phyloP scores from a whole-genome alignment of 2,113 vertebrate genomes.

The Nothocercus nigrocapillus region DNA sequence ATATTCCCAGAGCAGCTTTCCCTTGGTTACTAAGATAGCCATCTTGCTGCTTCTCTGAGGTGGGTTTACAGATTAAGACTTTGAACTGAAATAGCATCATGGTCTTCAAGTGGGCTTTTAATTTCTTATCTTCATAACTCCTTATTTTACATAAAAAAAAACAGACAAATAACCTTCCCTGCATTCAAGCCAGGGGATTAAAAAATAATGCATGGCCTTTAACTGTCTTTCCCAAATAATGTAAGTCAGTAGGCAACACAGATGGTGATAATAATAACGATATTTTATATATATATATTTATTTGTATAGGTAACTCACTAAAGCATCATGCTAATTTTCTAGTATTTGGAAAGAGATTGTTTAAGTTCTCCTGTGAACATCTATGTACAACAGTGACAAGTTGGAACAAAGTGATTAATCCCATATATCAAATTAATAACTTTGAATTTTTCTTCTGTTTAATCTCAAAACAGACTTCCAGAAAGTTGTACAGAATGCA shows the following conservation, averaged over 20 bases:
- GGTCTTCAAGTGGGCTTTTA: not conserved
- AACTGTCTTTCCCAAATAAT: not conserved
- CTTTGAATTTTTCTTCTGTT: not conserved
- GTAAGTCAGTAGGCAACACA: not conserved
- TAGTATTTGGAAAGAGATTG: not conserved
- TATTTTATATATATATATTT: not conserved
- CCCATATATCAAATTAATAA: not conserved
- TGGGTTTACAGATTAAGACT: not conserved
- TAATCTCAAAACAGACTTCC: not conserved
- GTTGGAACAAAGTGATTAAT: not conserved
- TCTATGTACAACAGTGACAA: rapidly evolving
- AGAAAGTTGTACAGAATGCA: not conserved
- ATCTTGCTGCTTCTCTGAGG: not conserved
- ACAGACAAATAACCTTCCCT: not conserved
- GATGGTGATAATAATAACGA: too few species aligned
- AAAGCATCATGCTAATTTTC: not conserved
- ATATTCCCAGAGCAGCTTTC: not conserved
- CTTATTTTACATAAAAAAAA: not conserved
- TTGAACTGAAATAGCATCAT: not conserved
- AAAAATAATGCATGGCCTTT: too few species aligned
- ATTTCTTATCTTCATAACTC: not conserved
- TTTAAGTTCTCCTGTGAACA: not conserved
- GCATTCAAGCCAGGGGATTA: too few species aligned
- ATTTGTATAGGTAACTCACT: not conserved
- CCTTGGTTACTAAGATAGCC: not conserved